These are phyloP conservation scores for Grammomys dolichurus DNA, from an alignment of 2,113 vertebrate genomes.

Conservation along the genomic window DNA sequence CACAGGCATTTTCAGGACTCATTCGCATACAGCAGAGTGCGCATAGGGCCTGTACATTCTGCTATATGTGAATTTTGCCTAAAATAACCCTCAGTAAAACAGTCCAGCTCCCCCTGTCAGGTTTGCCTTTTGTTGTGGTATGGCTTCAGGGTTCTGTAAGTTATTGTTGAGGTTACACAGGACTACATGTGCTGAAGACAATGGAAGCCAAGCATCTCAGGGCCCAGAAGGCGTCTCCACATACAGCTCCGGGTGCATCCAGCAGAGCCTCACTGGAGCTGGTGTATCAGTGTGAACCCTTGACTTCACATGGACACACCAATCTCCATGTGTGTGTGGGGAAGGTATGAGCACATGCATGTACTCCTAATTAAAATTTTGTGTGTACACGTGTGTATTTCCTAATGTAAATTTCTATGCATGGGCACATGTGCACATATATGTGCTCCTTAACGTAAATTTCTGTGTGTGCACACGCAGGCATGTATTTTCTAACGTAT, in stretches of 20 bases:
- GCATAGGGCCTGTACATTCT: not conserved
- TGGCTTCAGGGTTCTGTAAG: not conserved
- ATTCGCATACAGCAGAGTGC: not conserved
- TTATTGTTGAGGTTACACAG: not conserved
- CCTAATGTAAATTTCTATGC: too few relatives aligned
- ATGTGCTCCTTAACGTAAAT: not conserved
- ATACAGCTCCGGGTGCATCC: not conserved
- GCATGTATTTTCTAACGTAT: not conserved
- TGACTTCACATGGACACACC: not conserved
- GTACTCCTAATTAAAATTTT: not conserved
- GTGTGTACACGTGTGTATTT: not conserved
- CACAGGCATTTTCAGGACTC: not conserved
- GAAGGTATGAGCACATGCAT: not conserved
- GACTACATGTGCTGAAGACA: not conserved
- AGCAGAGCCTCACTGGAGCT: not conserved
- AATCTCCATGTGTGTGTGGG: not conserved
- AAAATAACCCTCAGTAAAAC: not conserved
- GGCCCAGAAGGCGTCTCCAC: too few relatives aligned
- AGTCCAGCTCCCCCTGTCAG: not conserved
- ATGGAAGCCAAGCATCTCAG: not conserved
- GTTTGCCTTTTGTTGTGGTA: not conserved
- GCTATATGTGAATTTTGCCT: not conserved
- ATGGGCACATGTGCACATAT: not conserved
- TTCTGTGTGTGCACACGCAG: not conserved
- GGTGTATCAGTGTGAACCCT: not conserved